phyloP scores from a whole-genome alignment of 2,888 invertebrate genomes.

The Diabrotica balteata region DNA sequence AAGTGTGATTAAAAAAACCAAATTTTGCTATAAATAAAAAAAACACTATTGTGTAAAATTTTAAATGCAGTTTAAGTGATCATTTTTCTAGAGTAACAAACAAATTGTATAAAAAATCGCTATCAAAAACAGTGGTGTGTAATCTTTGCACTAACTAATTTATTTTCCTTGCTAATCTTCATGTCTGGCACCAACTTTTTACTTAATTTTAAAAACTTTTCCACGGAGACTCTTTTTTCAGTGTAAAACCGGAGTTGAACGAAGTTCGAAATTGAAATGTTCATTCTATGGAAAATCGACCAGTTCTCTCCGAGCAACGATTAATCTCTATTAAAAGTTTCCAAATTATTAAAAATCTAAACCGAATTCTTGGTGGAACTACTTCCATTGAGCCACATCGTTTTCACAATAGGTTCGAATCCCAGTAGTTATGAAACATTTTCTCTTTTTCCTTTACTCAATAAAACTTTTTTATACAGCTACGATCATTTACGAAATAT shows the following conservation, averaged over 20 bases:
- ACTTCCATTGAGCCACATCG: conserved; percentile 19
- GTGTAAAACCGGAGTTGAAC: conserved; percentile 13
- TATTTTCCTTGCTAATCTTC: no score
- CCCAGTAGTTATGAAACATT: background rate
- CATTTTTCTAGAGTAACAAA: no score
- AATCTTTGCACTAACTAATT: no score
- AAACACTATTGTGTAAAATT: no score
- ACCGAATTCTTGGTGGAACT: conserved; percentile 18
- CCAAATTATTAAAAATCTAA: conserved; percentile 19
- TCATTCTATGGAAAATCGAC: conserved; percentile 25
- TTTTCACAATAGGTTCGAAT: conserved; percentile 11
- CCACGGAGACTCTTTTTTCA: conserved; percentile 4
- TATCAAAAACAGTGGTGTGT: no score
- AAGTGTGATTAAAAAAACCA: no score
- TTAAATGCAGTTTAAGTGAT: no score
- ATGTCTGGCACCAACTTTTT: background rate
- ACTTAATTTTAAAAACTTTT: conserved; percentile 1
- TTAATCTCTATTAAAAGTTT: conserved; percentile 26
- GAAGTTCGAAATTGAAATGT: conserved; percentile 20
- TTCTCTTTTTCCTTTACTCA: no score
- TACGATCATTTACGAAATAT: no score
- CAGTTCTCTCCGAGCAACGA: conserved; percentile 17
- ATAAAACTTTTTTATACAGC: no score
- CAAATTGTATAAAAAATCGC: no score
- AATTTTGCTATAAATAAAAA: no score